A percentile compares a stretch with the other conserved stretches of the same genome.
Evolutionary conservation across 2,888 invertebrate species (phyloP).

Genomic region (Sinelater perroti): DNA sequence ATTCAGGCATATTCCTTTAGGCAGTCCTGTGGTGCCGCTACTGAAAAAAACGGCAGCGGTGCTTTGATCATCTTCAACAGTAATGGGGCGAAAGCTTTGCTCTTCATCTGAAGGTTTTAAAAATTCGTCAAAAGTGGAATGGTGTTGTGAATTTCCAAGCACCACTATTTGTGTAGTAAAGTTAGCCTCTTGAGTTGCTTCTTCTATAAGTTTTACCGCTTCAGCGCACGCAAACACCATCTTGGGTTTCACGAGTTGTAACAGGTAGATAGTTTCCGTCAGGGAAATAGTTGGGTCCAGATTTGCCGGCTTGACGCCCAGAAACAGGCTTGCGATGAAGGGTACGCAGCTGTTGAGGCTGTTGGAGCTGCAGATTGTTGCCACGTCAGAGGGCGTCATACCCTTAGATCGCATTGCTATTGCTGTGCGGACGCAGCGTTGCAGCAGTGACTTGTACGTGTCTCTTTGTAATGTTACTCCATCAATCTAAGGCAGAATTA

Average conservation of each 20-base stretch:
- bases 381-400: slow-evolving; percentile 59
- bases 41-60: slow-evolving; percentile 44
- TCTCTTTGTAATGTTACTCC: slow-evolving; percentile 45
- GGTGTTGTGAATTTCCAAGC: slow-evolving; percentile 46
- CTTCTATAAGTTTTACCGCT: slow-evolving; percentile 37
- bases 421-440: slow-evolving; percentile 21
- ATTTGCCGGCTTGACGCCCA: slow-evolving; percentile 55
- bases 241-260: slow-evolving; percentile 45
- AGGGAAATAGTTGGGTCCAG: slow-evolving; percentile 48
- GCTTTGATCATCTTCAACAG: slow-evolving; percentile 33
- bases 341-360: slow-evolving; percentile 61
- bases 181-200: slow-evolving; percentile 40
- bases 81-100: slow-evolving; percentile 37
- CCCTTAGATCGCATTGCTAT: slow-evolving; percentile 48
- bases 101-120: slow-evolving; percentile 43
- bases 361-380: slow-evolving; percentile 61
- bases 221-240: slow-evolving; percentile 46
- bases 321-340: slow-evolving; percentile 61
- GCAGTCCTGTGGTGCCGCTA: slow-evolving; percentile 47
- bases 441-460: slow-evolving; percentile 53
- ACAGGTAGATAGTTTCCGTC: slow-evolving; percentile 43
- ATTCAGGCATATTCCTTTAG: slow-evolving; percentile 45
- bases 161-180: slow-evolving; percentile 49
- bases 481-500: slow-evolving; percentile 18
- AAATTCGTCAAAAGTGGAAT: slow-evolving; percentile 41